Evolutionary conservation across 2,888 invertebrate species (phyloP).

Genomic region (Dicycla oo): DNA sequence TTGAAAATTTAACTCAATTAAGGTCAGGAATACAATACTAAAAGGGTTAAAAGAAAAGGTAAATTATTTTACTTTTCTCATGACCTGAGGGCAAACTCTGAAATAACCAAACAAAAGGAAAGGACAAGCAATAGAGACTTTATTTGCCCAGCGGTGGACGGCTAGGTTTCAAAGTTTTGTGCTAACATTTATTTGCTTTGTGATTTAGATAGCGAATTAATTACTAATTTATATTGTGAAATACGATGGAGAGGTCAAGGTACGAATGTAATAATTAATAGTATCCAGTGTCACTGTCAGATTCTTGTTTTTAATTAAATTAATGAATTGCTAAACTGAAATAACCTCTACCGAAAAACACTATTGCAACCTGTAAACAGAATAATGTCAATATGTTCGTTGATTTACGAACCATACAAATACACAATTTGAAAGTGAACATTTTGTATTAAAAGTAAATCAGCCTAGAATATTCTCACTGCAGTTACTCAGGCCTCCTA

Average conservation of each 20-base stretch:
- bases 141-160: constrained; percentile 5
- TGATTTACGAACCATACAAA: not conserved
- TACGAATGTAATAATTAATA: not conserved
- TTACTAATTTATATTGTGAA: not conserved
- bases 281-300: not conserved
- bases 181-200: constrained; percentile 32
- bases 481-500: too few relatives aligned
- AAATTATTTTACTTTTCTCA: constrained; percentile 17
- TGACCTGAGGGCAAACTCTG: not conserved
- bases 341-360: not conserved
- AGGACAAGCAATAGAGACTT: not conserved
- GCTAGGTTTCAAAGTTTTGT: constrained; percentile 4
- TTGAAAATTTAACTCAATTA: not conserved
- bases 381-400: not conserved
- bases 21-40: constrained; percentile 3
- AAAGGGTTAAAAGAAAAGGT: constrained; percentile 38
- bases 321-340: too few relatives aligned
- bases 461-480: not conserved
- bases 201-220: not conserved
- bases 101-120: constrained; percentile 29
- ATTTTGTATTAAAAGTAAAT: not conserved
- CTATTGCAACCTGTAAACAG: too few relatives aligned
- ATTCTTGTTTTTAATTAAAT: not conserved
- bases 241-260: not conserved
- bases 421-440: not conserved